These are phyloP conservation scores for Stegostoma tigrinum DNA, from an alignment of 2,113 vertebrate genomes.

Conservation along the genomic window DNA sequence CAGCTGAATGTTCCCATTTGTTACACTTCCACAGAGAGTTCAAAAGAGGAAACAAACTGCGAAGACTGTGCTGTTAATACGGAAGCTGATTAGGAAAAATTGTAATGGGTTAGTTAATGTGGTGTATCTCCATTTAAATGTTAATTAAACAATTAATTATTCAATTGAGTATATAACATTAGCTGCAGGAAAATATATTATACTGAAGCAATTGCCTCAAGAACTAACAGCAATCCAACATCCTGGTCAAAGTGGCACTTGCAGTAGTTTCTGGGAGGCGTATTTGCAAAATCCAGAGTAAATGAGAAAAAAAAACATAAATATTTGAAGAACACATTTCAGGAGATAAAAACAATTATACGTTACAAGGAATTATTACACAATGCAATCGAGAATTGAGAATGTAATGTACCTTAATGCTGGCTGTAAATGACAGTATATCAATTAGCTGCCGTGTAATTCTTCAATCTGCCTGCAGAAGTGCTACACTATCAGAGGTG, in stretches of 20 bases:
- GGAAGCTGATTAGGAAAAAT: slow-evolving; percentile 8
- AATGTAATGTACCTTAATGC: neutral
- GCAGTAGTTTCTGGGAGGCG: too few species aligned
- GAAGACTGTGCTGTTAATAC: neutral
- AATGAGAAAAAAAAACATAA: neutral
- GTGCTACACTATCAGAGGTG: too few species aligned
- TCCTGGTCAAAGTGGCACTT: neutral
- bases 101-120: slow-evolving; percentile 29
- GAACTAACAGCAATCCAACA: neutral
- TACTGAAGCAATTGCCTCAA: neutral
- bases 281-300: neutral
- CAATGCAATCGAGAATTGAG: neutral
- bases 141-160: slow-evolving; percentile 37
- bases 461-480: neutral
- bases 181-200: slow-evolving; percentile 25
- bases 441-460: neutral
- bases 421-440: neutral
- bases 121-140: neutral
- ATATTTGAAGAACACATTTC: neutral
- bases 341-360: neutral
- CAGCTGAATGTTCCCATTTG: neutral
- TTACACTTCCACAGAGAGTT: neutral
- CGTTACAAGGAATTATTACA: neutral
- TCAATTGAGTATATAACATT: slow-evolving; percentile 25
- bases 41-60: neutral